These are phyloP conservation scores for Esox masquinongy DNA, from an alignment of 2,797 vertebrate species.

Conservation along the genomic window DNA sequence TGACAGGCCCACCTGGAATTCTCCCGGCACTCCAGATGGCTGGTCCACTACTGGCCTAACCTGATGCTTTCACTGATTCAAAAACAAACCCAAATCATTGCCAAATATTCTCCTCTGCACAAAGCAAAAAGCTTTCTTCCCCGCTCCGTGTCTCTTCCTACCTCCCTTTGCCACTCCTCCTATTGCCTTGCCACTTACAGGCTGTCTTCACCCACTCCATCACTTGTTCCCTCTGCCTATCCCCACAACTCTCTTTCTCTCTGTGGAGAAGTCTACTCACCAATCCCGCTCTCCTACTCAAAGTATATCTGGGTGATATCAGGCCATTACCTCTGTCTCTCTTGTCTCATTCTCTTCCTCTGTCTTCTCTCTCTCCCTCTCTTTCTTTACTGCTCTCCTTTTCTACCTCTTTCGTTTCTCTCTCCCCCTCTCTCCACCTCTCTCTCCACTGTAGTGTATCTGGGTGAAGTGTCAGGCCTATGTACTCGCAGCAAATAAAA, in stretches of 20 bases:
- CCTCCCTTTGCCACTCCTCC: constrained; percentile 38
- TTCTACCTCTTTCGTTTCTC: constrained; percentile 15
- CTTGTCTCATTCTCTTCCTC: constrained; percentile 16
- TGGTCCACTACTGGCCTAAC: not conserved
- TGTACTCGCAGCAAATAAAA: not conserved
- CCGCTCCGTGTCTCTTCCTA: not conserved
- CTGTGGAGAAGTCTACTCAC: constrained; percentile 5
- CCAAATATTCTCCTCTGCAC: constrained; percentile 49
- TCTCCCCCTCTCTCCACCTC: not conserved
- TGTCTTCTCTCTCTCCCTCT: not conserved
- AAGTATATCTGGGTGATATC: constrained; percentile 64
- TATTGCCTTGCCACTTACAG: constrained; percentile 11
- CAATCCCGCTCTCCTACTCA: constrained; percentile 44
- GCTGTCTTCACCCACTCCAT: constrained; percentile 6
- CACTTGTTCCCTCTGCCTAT: not conserved
- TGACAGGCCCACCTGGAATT: too few species aligned
- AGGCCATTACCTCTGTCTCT: constrained; percentile 44
- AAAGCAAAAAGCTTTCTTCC: constrained; percentile 61
- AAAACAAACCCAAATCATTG: constrained; percentile 16
- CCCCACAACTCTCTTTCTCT: not conserved
- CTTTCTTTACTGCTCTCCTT: constrained; percentile 24
- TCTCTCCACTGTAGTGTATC: not conserved
- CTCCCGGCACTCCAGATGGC: not conserved
- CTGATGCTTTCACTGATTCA: not conserved
- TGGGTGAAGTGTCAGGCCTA: not conserved